Conservation (phyloP, 2,113 vertebrate genomes). For the Rhagologus leucostigma region DNA sequence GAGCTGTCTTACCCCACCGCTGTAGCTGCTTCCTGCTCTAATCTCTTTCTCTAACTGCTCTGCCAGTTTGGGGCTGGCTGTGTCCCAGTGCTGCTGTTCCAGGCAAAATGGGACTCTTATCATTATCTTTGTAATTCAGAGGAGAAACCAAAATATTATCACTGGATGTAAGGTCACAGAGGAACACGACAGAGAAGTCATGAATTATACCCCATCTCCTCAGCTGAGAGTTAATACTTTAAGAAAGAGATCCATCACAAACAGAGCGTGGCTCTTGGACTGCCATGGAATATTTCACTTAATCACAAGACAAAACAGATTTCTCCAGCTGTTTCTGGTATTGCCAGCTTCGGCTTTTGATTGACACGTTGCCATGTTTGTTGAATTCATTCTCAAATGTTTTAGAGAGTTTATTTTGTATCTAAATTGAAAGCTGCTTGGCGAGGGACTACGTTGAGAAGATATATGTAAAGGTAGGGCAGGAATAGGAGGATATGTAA, state of each 20-base stretch:
- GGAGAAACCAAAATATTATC: slow-evolving; percentile 2
- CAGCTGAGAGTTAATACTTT: neutral
- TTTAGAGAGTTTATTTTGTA: neutral
- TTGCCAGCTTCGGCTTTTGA: neutral
- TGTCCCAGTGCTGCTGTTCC: neutral
- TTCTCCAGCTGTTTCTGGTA: neutral
- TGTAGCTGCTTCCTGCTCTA: neutral
- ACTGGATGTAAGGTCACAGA: neutral
- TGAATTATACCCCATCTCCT: neutral
- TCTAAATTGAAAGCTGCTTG: neutral
- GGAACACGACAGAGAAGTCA: neutral
- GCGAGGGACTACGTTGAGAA: neutral
- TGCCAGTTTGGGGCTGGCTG: neutral
- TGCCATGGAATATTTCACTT: neutral
- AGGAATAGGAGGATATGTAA: neutral
- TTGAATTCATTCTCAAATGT: neutral
- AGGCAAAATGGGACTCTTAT: neutral
- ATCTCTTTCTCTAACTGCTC: neutral
- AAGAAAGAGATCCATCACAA: neutral
- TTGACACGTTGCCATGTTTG: neutral
- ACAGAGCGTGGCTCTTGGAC: neutral
- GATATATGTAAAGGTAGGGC: neutral
- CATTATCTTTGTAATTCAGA: neutral
- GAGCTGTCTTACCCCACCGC: neutral
- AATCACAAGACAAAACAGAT: neutral